These are phyloP conservation scores for Silurus glanis DNA, from an alignment of 2,113 vertebrate genomes.

Conservation along the genomic window DNA sequence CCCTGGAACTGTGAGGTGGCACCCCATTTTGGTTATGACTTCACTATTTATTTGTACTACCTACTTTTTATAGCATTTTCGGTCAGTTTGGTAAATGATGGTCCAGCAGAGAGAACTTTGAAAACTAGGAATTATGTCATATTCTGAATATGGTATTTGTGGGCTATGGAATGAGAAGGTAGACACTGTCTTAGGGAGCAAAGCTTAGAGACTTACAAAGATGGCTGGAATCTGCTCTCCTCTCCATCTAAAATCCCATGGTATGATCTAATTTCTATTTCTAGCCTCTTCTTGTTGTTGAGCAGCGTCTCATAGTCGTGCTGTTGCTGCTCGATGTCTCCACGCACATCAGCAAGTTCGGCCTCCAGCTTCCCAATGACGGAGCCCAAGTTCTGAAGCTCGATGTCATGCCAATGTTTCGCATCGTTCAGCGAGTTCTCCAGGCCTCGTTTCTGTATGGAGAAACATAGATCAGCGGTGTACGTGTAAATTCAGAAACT, in stretches of 20 bases:
- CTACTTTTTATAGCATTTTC: background rate
- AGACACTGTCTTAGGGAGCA: background rate
- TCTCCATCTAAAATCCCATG: conserved; percentile 88
- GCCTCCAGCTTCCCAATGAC: conserved; percentile 86
- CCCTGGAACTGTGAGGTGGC: background rate
- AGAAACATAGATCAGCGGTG: background rate
- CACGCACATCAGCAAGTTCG: conserved; percentile 81
- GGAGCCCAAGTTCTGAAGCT: conserved; percentile 89
- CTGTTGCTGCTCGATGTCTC: conserved; percentile 84
- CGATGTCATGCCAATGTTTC: conserved; percentile 89
- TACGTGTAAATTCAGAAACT: background rate
- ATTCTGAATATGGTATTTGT: background rate
- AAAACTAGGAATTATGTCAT: background rate
- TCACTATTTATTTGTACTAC: background rate
- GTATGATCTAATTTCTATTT: conserved; percentile 82
- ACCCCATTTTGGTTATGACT: background rate
- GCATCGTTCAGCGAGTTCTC: conserved; percentile 85
- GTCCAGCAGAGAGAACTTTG: background rate
- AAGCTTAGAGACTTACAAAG: conserved; percentile 55
- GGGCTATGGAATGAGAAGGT: background rate
- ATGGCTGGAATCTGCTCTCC: conserved; percentile 74
- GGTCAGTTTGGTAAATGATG: background rate
- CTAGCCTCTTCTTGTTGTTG: conserved; percentile 79
- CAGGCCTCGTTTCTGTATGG: conserved; percentile 85
- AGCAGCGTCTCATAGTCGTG: conserved; percentile 79